Base-by-base conservation (phyloP, 2,888 invertebrate genomes). In the Hirtodrosophila confusa region DNA sequence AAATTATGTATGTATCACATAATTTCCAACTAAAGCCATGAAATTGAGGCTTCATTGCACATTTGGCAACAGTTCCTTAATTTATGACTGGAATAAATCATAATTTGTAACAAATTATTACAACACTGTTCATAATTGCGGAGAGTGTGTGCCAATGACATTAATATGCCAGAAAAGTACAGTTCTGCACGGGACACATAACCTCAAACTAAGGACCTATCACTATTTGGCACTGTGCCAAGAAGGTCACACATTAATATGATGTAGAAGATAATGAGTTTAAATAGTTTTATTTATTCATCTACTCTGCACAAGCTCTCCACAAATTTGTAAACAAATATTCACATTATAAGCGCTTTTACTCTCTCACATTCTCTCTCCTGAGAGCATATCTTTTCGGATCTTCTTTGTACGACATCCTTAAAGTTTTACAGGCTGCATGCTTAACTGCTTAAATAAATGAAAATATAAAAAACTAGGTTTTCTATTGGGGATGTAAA, bases 61-160 rank as follows among this genome's bases (percentile, higher is more conserved):
- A 47, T 27, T 74, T 47, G 55, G 47, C 37, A 55, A 75, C 37
- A 51, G 24, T 57, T 57, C 41, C 50, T 43, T 12, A 37, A 69
- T 60, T 65, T 71, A 65, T 65, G 77, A 36, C 50, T 5, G 6
- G 9, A 10, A 76, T 76, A 72, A 76, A 73, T 73, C 57, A 61
- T 24, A 54, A 57, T 66, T 76, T 57, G 5, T 11, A 33, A 40
- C 45, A 56, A 56, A 56, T 67, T 66, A 47, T 56, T 35, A 8
- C 9, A 43, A n/a, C 8, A 24, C 3, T 11, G 9, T 12, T 7
- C 33, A 29, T 36, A 49, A 39, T 24, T 47, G 7, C 9, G 33
- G 11, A 44, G 35, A 10, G 33, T 51, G 31, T 45, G 27, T 27
- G 27, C 4, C 6, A 5, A 6, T 27, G 27, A 31, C 31, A 51